Evolutionary conservation across 2,888 invertebrate species (phyloP).

Genomic region (Chorisops tibialis): DNA sequence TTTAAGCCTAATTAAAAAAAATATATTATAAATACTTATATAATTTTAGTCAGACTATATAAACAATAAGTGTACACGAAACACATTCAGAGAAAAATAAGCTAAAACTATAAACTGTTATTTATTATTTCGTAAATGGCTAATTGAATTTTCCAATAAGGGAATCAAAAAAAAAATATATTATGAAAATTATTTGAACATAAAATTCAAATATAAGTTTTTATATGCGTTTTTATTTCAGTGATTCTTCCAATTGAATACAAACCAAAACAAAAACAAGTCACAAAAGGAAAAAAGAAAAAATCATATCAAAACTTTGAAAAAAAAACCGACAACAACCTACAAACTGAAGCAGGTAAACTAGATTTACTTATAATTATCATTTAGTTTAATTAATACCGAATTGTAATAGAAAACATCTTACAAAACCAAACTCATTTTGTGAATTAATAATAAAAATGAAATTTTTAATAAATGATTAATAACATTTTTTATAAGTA

Average conservation of each 20-base stretch:
- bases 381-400: too few species aligned
- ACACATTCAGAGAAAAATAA: not conserved
- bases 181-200: too few species aligned
- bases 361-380: too few species aligned
- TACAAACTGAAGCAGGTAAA: too few species aligned
- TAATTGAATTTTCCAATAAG: conserved; percentile 2
- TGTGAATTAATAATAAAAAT: too few species aligned
- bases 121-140: conserved; percentile 4
- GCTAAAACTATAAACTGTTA: not conserved
- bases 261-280: too few species aligned
- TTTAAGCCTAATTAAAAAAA: conserved; percentile 12
- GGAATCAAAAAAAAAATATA: conserved; percentile 4
- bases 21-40: not conserved
- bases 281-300: too few species aligned
- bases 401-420: too few species aligned
- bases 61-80: conserved; percentile 17
- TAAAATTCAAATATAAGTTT: not conserved
- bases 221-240: conserved; percentile 18
- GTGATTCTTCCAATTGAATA: not conserved
- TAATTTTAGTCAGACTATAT: conserved; percentile 17
- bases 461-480: too few species aligned
- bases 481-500: too few species aligned
- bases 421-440: too few species aligned
- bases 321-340: not conserved
- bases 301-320: not conserved